Conservation (phyloP, 2,888 invertebrate genomes). For the Hylaea fasciaria region DNA sequence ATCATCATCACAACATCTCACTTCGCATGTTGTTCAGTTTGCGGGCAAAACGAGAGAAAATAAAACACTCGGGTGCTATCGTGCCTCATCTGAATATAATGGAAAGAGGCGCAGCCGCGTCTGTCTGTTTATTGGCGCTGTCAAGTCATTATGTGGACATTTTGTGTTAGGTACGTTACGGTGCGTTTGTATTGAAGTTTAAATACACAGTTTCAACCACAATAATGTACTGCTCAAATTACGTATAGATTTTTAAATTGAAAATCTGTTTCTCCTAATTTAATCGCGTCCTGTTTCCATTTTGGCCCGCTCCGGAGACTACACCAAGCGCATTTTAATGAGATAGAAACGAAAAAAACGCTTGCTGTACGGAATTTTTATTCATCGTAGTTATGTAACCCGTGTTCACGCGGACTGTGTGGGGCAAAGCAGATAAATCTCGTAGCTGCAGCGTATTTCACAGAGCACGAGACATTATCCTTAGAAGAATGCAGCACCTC, state of each 20-base stretch:
- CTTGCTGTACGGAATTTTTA: constrained; percentile 4
- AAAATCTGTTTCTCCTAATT: constrained; percentile 11
- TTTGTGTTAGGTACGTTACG: constrained; percentile 54
- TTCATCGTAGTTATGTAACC: constrained; percentile 20
- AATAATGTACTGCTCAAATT: neutral
- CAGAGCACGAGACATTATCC: constrained; percentile 36
- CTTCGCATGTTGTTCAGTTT: constrained; percentile 36
- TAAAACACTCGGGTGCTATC: constrained; percentile 49
- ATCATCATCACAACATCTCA: constrained; percentile 56
- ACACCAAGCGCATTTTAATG: constrained; percentile 21
- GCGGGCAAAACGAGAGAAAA: constrained; percentile 35
- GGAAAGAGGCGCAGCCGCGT: constrained; percentile 64
- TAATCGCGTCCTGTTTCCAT: constrained; percentile 17
- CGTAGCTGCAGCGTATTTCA: constrained; percentile 33
- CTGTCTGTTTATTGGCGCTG: constrained; percentile 61
- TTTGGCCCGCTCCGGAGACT: constrained; percentile 16
- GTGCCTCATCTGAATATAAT: constrained; percentile 80
- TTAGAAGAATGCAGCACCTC: constrained; percentile 26
- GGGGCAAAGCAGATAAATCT: constrained; percentile 35
- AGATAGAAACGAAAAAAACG: constrained; percentile 11
- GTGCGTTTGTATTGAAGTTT: constrained; percentile 36
- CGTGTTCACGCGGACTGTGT: constrained; percentile 31
- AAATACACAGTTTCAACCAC: constrained; percentile 11
- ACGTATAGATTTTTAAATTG: neutral
- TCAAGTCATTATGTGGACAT: constrained; percentile 68